Evolutionary conservation across 2,888 invertebrate species (phyloP).

Genomic region (Magallana nippona): DNA sequence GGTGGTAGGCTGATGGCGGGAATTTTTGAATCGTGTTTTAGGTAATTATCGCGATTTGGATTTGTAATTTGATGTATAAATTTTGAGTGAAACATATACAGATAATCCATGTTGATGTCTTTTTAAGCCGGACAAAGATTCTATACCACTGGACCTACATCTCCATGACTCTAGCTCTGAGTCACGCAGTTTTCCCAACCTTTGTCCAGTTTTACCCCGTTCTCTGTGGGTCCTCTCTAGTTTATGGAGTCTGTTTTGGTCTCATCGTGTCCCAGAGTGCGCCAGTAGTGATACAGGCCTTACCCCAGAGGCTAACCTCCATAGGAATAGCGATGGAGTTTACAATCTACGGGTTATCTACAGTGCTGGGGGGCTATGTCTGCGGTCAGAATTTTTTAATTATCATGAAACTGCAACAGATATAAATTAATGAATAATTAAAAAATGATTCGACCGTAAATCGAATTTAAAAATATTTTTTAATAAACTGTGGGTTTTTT

Average conservation of each 20-base stretch:
- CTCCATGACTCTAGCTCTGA: background rate
- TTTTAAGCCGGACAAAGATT: background rate
- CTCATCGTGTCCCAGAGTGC: background rate
- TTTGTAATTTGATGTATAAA: no score
- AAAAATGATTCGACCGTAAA: no score
- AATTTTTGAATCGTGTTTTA: background rate
- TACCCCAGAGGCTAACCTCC: background rate
- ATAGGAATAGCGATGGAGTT: slow-evolving; percentile 1
- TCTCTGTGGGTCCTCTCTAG: background rate
- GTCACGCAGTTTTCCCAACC: background rate
- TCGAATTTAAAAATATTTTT: no score
- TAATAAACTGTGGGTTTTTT: background rate
- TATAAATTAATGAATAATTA: no score
- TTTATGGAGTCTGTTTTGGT: background rate
- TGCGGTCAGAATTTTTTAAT: background rate
- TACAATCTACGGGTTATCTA: background rate
- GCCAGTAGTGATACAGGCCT: background rate
- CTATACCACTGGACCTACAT: background rate
- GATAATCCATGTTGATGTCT: no score
- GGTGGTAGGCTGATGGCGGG: background rate
- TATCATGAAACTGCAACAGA: no score
- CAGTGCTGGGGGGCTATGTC: background rate
- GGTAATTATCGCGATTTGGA: background rate
- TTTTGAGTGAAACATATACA: no score
- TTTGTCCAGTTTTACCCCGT: background rate